phyloP scores from a whole-genome alignment of 2,888 invertebrate genomes.

The Pelosia muscerda region DNA sequence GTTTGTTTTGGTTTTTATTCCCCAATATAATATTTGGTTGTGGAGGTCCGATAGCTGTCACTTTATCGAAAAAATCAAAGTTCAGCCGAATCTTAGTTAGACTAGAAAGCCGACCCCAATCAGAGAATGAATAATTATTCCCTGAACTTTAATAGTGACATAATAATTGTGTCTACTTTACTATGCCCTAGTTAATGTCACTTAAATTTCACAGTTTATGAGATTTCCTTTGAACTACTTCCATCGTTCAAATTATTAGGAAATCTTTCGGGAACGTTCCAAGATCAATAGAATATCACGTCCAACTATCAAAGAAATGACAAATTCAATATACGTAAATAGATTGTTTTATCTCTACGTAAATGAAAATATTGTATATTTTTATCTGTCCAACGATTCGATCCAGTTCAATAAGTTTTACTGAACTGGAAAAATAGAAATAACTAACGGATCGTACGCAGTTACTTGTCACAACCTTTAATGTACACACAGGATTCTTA shows the following conservation, averaged over 20 bases:
- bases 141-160: too few relatives aligned
- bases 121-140: too few relatives aligned
- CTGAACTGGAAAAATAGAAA: neutral
- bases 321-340: neutral
- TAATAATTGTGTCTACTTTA: too few relatives aligned
- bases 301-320: neutral
- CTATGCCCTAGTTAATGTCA: neutral
- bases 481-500: neutral
- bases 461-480: neutral
- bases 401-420: neutral
- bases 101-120: too few relatives aligned
- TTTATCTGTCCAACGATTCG: neutral
- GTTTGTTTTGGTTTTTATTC: too few relatives aligned
- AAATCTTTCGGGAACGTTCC: neutral
- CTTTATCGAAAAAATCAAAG: too few relatives aligned
- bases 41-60: too few relatives aligned
- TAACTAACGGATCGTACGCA: neutral
- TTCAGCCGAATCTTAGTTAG: too few relatives aligned
- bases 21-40: too few relatives aligned
- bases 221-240: neutral
- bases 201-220: neutral
- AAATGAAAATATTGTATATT: neutral
- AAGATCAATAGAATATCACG: neutral
- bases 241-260: slow-evolving; percentile 1
- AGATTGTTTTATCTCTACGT: neutral